Evolutionary conservation across 2,113 vertebrate species (phyloP), one percentile per base, ranked within the genome.

Genomic region (Oxyruncus cristatus): DNA sequence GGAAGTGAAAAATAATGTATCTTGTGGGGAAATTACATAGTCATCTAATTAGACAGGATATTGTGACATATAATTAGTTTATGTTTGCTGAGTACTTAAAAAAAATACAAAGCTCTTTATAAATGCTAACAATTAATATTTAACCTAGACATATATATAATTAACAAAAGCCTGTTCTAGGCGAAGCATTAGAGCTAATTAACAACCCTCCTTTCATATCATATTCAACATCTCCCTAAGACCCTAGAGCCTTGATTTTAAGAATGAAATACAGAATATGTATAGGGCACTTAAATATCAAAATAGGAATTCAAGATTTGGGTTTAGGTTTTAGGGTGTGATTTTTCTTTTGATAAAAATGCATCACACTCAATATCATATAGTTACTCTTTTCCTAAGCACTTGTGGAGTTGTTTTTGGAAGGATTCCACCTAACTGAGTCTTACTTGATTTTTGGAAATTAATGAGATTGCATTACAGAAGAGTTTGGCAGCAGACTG

Each of bases 11-110:
- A 96, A 96, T 82, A 95, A 72, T 79, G 87, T 85, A 91, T 89
- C 84, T 94, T 88, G 66, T 89, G 78, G 85, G 92, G 81, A 95
- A 96, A 96, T 95, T 93, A 93, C 91, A 70, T 12, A 92, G 90
- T 94, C 90, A 93, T 85, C 92, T 92, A 96, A 96, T 96, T 97
- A 96, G 87, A 83, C 85, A 94, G 85, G 82, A 95, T 96, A 97
- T 94, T 93, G 74, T 95, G 94, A 94, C 85, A 93, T 93, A 89
- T 93, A 94, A 96, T 97, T 95, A 93, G 95, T 96, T 97, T 96
- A 94, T 92, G 85, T 96, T 96, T 96, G 85, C 79, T 75, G 47
- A 86, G 72, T 85, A 93, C 55, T 86, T 92, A 74, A 89, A 97
- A 97, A 92, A 96, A 91, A 83, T 55, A 35, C 78, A 96, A 84